Percentiles rank a stretch among this genome's conserved stretches.
These are phyloP conservation scores for Spinus olivaceus DNA, from an alignment of 2,797 vertebrate genomes.

Conservation along the genomic window DNA sequence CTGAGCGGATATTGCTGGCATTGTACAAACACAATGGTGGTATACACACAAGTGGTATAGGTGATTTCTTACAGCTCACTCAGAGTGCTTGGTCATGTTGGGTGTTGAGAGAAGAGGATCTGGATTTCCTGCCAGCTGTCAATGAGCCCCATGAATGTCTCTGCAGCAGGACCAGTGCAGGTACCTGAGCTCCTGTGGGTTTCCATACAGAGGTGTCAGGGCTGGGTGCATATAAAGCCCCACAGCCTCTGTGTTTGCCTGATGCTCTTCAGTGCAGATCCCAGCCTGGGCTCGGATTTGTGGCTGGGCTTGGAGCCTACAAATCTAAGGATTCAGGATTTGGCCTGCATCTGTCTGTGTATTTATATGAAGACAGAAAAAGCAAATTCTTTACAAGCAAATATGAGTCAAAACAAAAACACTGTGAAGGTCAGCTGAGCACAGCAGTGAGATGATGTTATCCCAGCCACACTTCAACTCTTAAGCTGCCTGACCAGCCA, in stretches of 20 bases:
- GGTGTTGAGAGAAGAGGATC: background rate
- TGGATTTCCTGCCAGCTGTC: background rate
- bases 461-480: slow-evolving; percentile 10
- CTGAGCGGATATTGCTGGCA: background rate
- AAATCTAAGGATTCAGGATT: background rate
- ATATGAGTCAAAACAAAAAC: slow-evolving; percentile 61
- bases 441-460: slow-evolving; percentile 24
- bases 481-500: background rate
- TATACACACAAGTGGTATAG: no score
- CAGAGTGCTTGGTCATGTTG: background rate
- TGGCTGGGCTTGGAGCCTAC: slow-evolving; percentile 6
- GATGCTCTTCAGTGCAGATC: background rate
- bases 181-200: background rate
- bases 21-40: background rate
- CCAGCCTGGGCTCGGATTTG: background rate
- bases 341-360: background rate
- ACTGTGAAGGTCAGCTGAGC: slow-evolving; percentile 48
- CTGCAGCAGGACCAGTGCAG: background rate
- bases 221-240: background rate
- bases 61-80: background rate
- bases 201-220: background rate
- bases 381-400: slow-evolving; percentile 42
- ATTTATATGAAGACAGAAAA: slow-evolving; percentile 39
- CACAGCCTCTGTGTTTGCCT: background rate
- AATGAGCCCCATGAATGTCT: background rate